phyloP scores from a whole-genome alignment of 2,797 vertebrate species.

The Hozukius guyotensis region DNA sequence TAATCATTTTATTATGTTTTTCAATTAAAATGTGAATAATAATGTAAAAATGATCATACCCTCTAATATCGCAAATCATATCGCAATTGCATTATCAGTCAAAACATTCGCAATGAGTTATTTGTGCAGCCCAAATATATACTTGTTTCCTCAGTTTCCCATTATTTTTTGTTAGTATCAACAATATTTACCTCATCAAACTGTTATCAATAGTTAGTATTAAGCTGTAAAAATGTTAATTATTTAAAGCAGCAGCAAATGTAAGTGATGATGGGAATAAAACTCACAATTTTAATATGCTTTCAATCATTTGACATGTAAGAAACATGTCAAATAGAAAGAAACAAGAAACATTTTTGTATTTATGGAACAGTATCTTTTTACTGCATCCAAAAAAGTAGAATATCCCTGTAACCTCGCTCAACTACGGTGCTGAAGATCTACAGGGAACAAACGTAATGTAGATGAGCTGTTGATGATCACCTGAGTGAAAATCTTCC shows the following conservation, averaged over 20 bases:
- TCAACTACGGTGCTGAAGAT: neutral
- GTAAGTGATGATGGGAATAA: neutral
- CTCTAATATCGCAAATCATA: too few relatives aligned
- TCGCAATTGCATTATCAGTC: too few relatives aligned
- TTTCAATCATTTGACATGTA: neutral
- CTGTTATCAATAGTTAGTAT: neutral
- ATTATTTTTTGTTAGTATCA: neutral
- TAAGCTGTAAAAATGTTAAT: neutral
- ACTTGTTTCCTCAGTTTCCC: neutral
- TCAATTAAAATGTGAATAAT: too few relatives aligned
- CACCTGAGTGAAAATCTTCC: slow-evolving; percentile 2
- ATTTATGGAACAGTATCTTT: neutral
- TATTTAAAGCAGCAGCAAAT: neutral
- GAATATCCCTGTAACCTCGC: neutral
- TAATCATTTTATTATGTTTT: too few relatives aligned
- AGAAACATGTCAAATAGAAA: too few relatives aligned
- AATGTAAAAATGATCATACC: too few relatives aligned
- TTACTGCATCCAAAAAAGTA: neutral
- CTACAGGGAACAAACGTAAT: neutral
- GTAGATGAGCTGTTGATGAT: neutral
- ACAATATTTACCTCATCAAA: neutral
- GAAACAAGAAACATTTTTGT: neutral
- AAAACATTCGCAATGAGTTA: too few relatives aligned
- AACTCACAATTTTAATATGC: neutral
- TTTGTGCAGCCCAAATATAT: too few relatives aligned